Evolutionary conservation across 2,797 vertebrate genomes (phyloP), one percentile per base, ranked within the genome.

Genomic region (Fringilla coelebs): DNA sequence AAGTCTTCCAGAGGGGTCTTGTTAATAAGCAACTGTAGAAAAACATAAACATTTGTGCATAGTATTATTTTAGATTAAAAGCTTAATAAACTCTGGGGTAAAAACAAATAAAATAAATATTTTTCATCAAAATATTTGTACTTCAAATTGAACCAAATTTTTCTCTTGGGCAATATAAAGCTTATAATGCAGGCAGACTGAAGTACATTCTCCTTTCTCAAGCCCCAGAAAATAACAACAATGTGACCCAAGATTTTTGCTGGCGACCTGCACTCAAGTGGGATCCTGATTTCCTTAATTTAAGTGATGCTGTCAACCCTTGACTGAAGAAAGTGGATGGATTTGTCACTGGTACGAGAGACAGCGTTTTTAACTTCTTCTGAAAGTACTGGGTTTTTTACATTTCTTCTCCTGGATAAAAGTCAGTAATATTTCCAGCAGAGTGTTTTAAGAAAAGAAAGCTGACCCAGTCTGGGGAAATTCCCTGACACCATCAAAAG

Each of bases 311-410:
- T 17, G 11, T 67, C 4, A n/a, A 34, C 10, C 6, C 5, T 46
- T 85, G 17, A 14, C 16, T 58, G 25, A 85, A 46, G 13, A 45
- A 70, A 76, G 1, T 1, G 24, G 20, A 79, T 6, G 31, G 9
- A 32, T 11, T 49, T 18, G 0, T 41, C 19, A 7, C 5, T 24
- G 24, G 3, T 11, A 75, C 65, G 12, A 68, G 8, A 68, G 7
- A 45, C 1, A 8, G 10, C 2, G 0, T 3, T 51, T 79, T 55
- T 11, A 46, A 31, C 28, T 54, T 82, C 3, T 72, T 70, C 8
- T 46, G 19, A 16, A 91, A 48, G 3, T 22, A 26, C 1, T 38
- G 10, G 8, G 3, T 2, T 76, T 46, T 76, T 79, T 51, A 10
- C 1, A 7, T 49, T 81, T 28, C 6, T 65, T 57, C 21, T 67